A percentile compares a stretch with the other conserved stretches of the same genome.
phyloP scores from a whole-genome alignment of 2,888 invertebrate genomes.

The Cantharis rufa region DNA sequence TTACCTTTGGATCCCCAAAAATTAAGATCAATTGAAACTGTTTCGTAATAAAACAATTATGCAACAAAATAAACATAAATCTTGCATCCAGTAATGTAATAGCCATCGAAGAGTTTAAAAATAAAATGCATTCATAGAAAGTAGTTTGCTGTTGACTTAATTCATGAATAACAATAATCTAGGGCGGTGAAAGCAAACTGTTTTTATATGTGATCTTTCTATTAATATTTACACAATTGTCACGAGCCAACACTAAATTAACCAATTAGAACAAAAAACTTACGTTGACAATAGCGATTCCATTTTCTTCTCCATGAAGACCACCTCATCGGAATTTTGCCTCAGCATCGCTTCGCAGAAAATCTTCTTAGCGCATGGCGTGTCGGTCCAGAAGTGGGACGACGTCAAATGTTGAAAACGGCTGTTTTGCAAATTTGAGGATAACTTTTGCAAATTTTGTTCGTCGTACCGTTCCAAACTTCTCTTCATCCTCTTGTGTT shows the following conservation, averaged over 20 bases:
- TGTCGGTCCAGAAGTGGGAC: slow-evolving; percentile 68
- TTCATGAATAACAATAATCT: slow-evolving; percentile 22
- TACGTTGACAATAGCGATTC: slow-evolving; percentile 72
- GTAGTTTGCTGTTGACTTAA: slow-evolving; percentile 23
- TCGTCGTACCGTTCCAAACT: slow-evolving; percentile 52
- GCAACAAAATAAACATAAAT: not conserved
- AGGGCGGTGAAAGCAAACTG: slow-evolving; percentile 34
- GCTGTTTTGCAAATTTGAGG: slow-evolving; percentile 43
- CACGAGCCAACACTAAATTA: not conserved
- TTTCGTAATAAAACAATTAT: not conserved
- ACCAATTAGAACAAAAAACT: slow-evolving; percentile 51
- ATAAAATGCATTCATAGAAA: slow-evolving; percentile 21
- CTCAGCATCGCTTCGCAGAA: slow-evolving; percentile 77
- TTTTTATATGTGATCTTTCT: slow-evolving; percentile 8
- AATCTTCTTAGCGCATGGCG: slow-evolving; percentile 76
- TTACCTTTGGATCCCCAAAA: not conserved
- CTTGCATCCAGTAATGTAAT: not conserved
- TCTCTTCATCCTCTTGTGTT: slow-evolving; percentile 13
- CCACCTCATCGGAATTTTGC: slow-evolving; percentile 70
- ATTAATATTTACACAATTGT: not conserved
- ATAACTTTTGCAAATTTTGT: slow-evolving; percentile 48
- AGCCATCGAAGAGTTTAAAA: not conserved
- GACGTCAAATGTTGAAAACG: slow-evolving; percentile 43
- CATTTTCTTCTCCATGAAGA: slow-evolving; percentile 82
- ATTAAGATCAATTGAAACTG: not conserved